phyloP scores from a whole-genome alignment of 2,797 vertebrate genomes.

The Enteromius afrohamiltoni region DNA sequence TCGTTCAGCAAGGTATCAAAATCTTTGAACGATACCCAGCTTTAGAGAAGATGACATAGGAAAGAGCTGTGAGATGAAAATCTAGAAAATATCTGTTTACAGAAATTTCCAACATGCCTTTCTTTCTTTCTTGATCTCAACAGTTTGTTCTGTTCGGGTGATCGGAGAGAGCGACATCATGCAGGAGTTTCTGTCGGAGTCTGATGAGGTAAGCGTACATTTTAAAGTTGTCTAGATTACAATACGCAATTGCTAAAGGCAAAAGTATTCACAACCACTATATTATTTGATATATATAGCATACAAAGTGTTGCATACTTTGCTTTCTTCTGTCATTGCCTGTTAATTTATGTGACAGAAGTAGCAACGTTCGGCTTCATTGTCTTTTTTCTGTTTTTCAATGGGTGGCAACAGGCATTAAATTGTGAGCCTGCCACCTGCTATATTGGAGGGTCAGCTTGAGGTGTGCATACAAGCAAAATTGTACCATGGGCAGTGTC shows the following conservation, averaged over 20 bases:
- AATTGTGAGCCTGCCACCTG: too few species aligned
- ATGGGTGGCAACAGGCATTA: too few species aligned
- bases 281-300: not conserved
- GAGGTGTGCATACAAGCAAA: not conserved
- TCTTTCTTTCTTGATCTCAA: not conserved
- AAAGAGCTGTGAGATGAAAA: conserved; percentile 58
- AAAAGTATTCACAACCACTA: not conserved
- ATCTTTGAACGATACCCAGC: too few species aligned
- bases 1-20: too few species aligned
- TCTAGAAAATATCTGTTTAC: not conserved
- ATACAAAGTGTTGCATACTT: too few species aligned
- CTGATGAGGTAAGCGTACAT: conserved; percentile 86
- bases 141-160: conserved; percentile 93
- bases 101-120: not conserved
- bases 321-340: too few species aligned
- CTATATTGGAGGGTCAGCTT: too few species aligned
- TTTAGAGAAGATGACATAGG: conserved; percentile 57
- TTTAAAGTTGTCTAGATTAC: not conserved
- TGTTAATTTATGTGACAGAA: too few species aligned
- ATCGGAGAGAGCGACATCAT: conserved; percentile 97
- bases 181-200: conserved; percentile 97
- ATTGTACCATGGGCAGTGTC: not conserved
- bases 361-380: too few species aligned
- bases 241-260: not conserved
- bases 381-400: too few species aligned